A percentile compares a stretch with the other conserved stretches of the same genome.
Evolutionary conservation across 2,797 vertebrate species (phyloP).

Genomic region (Pangasius krempfi): DNA sequence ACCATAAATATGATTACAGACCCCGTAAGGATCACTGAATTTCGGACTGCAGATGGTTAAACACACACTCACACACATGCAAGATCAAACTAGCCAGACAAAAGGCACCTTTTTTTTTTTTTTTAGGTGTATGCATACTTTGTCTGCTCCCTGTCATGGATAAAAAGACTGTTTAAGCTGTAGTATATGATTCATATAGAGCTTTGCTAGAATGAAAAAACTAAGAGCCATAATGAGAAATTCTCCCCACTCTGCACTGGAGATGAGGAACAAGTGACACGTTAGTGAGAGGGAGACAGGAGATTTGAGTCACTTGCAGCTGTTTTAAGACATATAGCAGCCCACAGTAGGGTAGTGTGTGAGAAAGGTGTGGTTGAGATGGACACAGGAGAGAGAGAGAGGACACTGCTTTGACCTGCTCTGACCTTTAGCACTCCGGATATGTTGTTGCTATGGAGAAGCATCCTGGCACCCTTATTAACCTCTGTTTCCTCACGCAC

Average conservation of each 20-base stretch:
- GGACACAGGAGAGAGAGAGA: neutral
- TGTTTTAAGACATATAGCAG: slow-evolving; percentile 35
- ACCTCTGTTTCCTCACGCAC: slow-evolving; percentile 13
- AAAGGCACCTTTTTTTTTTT: slow-evolving; percentile 30
- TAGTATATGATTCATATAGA: slow-evolving; percentile 48
- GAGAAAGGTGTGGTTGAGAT: slow-evolving; percentile 22
- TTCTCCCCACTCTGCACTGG: slow-evolving; percentile 14
- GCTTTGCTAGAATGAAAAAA: slow-evolving; percentile 4
- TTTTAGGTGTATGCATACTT: slow-evolving; percentile 17
- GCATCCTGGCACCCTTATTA: neutral
- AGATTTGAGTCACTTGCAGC: slow-evolving; percentile 48
- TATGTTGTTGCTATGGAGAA: slow-evolving; percentile 5
- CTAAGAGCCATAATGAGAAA: slow-evolving; percentile 37
- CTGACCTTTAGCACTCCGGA: slow-evolving; percentile 10
- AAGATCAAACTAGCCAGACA: slow-evolving; percentile 25
- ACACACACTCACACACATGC: slow-evolving; percentile 13
- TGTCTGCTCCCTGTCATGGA: slow-evolving; percentile 30
- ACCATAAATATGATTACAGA: slow-evolving; percentile 1
- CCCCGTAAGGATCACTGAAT: neutral
- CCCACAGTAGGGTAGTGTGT: slow-evolving; percentile 12
- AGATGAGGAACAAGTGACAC: slow-evolving; percentile 38
- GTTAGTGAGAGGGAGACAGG: slow-evolving; percentile 37
- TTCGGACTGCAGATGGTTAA: neutral
- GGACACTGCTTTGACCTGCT: slow-evolving; percentile 21
- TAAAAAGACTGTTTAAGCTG: slow-evolving; percentile 27